Percentiles rank a stretch among this genome's conserved stretches.
These are phyloP conservation scores for Drosophila infuscata DNA, from an alignment of 2,888 invertebrate species.

Conservation along the genomic window DNA sequence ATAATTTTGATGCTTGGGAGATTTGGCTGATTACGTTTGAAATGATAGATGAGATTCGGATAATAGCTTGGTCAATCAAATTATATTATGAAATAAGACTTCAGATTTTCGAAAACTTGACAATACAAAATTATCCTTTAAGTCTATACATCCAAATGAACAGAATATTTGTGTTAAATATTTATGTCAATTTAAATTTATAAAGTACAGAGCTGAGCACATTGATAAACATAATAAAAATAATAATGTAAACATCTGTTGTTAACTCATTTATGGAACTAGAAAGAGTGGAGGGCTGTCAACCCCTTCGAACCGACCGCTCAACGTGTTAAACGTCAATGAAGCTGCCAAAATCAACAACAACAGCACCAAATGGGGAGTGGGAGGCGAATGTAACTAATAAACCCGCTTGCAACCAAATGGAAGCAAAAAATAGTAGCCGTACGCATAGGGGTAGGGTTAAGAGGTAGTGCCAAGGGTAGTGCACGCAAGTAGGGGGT, in stretches of 20 bases:
- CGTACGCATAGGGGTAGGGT: conserved; percentile 16
- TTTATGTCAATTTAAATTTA: conserved; percentile 18
- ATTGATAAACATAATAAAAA: conserved; percentile 50
- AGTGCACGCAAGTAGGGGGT: not conserved
- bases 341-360: conserved; percentile 79
- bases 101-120: not conserved
- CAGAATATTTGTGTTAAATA: conserved; percentile 8
- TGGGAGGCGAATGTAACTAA: conserved; percentile 15
- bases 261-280: conserved; percentile 50
- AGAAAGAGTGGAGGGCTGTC: conserved; percentile 25
- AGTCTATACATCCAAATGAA: not conserved
- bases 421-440: conserved; percentile 65
- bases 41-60: not conserved
- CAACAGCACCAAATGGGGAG: conserved; percentile 39
- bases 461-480: not conserved
- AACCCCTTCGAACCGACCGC: conserved; percentile 33
- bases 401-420: conserved; percentile 69
- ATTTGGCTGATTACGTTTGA: conserved; percentile 2
- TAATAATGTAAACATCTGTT: conserved; percentile 74
- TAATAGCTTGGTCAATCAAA: not conserved
- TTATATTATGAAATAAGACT: not conserved
- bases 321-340: conserved; percentile 79
- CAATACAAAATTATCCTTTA: not conserved
- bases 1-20: not conserved
- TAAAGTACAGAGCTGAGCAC: conserved; percentile 13